Base-by-base conservation (phyloP, 1,140 invertebrate species). In the Pachypeltis micranthus region DNA sequence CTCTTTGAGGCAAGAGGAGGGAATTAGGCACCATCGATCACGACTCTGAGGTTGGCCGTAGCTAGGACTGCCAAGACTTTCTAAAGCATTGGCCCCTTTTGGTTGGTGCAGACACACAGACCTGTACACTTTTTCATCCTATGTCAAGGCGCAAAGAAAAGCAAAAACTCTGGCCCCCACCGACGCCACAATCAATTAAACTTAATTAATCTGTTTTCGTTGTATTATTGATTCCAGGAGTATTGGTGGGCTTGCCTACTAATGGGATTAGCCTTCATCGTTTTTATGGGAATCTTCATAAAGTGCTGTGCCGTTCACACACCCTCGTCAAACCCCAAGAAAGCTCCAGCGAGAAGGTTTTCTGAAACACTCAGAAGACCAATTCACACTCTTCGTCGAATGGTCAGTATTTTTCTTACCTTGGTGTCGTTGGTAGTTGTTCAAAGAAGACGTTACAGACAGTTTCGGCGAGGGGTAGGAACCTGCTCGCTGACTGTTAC, bases 291-390 rank as follows among this genome's bases (percentile, higher is more conserved):
- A 25, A 76, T 94, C n/a, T 98, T 99, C 75, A 97, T 99, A 69
- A 98, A 98, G 74, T 96, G 96, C 73, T 99, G 96, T 77, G 96
- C 96, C 16, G 96, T 99, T 59, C 96, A 99, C 74, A 99, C 96
- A 44, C 96, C 96, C 21, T 96, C 93, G 55, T 94, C 88, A 58
- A 97, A 98, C 81, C 95, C 95, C 10, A 93, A 93, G 73, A 89
- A 91, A 70, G 85, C 88, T 56, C 88, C 90, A 0, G 88, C 90
- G 2, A 81, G 88, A 66, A 82, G 90, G 63, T 83, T 94, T 64
- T 88, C 87, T 66, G 91, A 95, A 74, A 94, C 92, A 14, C 75
- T 95, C 12, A 79, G 90, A 44, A 81, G 89, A 66, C 91, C 91
- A 16, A 92, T 93, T 81, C 90, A 91, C 72, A 93, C 91, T 25